Percentiles rank a stretch among this genome's conserved stretches.
Conservation (phyloP, 2,113 vertebrate species). For the Chlamydotis undulata region DNA sequence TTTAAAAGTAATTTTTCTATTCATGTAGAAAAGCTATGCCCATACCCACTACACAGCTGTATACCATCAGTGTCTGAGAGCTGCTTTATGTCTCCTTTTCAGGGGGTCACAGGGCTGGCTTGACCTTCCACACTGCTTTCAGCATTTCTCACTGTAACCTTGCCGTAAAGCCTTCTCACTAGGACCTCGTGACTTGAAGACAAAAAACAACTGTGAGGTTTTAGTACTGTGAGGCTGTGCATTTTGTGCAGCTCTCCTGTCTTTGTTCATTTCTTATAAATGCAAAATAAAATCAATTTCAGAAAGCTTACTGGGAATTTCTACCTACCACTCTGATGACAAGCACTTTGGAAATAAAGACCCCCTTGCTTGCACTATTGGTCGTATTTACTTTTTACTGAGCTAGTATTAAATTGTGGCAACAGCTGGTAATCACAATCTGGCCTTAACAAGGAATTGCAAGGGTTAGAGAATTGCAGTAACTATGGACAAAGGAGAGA, state of each 20-base stretch:
- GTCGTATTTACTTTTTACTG: neutral
- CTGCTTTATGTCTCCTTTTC: neutral
- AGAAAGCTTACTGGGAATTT: neutral
- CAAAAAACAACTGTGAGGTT: neutral
- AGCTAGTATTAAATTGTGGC: neutral
- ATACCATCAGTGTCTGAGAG: neutral
- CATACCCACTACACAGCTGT: neutral
- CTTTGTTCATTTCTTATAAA: neutral
- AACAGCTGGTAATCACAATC: neutral
- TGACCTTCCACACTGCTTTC: neutral
- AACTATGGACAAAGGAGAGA: neutral
- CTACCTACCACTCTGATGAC: neutral
- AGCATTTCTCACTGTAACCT: neutral
- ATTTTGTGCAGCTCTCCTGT: neutral
- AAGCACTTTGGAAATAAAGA: neutral
- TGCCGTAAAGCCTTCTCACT: neutral
- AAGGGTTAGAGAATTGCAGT: neutral
- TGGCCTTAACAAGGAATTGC: neutral
- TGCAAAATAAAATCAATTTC: neutral
- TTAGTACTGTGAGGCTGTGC: neutral
- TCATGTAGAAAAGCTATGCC: neutral
- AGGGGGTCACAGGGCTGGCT: neutral
- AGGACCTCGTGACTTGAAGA: neutral
- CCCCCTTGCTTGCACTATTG: neutral
- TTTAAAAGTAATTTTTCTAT: neutral